Conservation (phyloP, 2,797 vertebrate genomes). For the Ispidina lecontei region DNA sequence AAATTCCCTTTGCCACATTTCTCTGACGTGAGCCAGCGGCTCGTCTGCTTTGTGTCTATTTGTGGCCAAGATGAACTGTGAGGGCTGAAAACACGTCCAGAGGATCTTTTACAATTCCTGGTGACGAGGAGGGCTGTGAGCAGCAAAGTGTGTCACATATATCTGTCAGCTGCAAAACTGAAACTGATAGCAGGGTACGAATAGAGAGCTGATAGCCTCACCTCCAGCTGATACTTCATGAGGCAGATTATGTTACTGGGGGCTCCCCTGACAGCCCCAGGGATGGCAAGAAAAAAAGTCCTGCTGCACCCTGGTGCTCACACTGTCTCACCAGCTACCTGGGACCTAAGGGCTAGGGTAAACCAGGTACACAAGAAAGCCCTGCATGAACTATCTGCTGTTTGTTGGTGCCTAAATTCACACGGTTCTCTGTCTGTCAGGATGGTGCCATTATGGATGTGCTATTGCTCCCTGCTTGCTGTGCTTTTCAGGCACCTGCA, state of each 20-base stretch:
- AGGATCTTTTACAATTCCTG: conserved; percentile 7
- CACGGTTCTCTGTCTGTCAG: background rate
- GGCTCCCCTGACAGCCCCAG: background rate
- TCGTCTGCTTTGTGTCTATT: background rate
- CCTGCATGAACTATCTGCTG: background rate
- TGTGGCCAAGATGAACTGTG: background rate
- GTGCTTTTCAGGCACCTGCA: background rate
- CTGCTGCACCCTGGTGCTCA: background rate
- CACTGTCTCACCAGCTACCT: background rate
- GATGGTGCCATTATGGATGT: background rate
- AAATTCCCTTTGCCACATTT: background rate
- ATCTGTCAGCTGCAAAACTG: background rate
- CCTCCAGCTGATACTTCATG: background rate
- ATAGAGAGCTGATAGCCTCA: background rate
- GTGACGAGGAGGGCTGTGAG: background rate
- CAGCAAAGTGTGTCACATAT: background rate
- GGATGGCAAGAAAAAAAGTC: background rate
- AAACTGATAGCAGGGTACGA: background rate
- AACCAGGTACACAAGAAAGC: background rate
- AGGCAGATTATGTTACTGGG: background rate
- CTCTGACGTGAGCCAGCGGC: background rate
- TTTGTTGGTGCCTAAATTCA: background rate
- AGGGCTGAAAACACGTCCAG: background rate
- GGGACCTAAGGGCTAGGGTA: background rate
- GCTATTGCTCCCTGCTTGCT: background rate